Evolutionary conservation across 2,113 vertebrate species (phyloP), one percentile per base, ranked within the genome.

Genomic region (Strigops habroptila): DNA sequence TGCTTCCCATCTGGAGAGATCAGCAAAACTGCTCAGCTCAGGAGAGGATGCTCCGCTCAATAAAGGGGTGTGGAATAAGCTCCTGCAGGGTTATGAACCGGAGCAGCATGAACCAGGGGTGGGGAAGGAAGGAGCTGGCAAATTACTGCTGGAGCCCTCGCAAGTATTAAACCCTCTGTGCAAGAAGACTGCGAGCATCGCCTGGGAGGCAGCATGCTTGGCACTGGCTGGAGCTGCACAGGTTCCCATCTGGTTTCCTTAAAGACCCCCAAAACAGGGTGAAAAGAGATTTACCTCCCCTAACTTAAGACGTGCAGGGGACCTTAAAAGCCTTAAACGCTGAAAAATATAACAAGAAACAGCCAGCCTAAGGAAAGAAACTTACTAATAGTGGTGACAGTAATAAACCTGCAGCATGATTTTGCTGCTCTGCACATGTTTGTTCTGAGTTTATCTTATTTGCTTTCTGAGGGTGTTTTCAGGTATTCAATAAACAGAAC

Each of bases 111-210:
- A 46, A 11, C 25, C 14, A 19, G 71, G 60, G 77, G 2, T 14
- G 55, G 21, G 39, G 33, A 70, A 59, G 87, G 91, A 63, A 23
- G 37, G 46, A 88, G n/a, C 37, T 7, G 37, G 5, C 52, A 39
- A 33, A 37, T 46, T 62, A 63, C 46, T 53, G 53, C 63, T 23
- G 78, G 74, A 85, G 43, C 80, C 53, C 75, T 82, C 2, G 0
- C 83, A 53, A 44, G 19, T 16, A 49, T 28, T 31, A 35, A 52
- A 52, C 19, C 14, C 43, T 37, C 19, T 11, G 31, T 0, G 0
- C 6, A 5, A 43, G 85, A 14, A 8, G 3, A 0, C 41, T 5
- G 5, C 0, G 3, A 53, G 73, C 64, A 3, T 1, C 7, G 11
- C 22, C 41, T 25, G 55, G 55, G 75, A 73, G 49, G 23, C 7